Percentiles rank a stretch among this genome's conserved stretches.
Conservation (phyloP, 2,888 invertebrate species). For the Rambutsinella grinnellia region DNA sequence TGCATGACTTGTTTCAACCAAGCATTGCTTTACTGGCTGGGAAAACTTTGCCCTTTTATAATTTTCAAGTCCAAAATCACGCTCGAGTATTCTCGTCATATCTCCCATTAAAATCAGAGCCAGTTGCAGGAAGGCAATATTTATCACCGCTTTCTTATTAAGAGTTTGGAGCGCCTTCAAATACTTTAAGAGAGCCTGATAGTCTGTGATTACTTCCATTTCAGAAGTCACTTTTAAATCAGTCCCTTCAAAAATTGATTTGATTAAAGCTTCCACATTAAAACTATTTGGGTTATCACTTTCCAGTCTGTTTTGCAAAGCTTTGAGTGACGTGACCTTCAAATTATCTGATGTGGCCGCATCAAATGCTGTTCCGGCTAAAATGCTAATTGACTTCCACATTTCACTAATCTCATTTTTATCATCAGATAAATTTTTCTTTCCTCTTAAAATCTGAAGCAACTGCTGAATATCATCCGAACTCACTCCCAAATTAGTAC, state of each 20-base stretch:
- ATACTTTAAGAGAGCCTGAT: constrained; percentile 1
- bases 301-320: constrained; percentile 5
- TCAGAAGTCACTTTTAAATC: constrained; percentile 13
- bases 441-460: constrained; percentile 12
- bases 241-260: constrained; percentile 5
- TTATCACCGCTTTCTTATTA: background rate
- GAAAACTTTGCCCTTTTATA: constrained; percentile 13
- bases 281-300: too few relatives aligned
- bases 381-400: constrained; percentile 3
- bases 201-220: constrained; percentile 17
- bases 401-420: constrained; percentile 8
- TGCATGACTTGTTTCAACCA: constrained; percentile 20
- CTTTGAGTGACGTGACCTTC: background rate
- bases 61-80: background rate
- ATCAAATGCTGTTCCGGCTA: background rate
- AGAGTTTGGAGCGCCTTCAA: background rate
- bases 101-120: constrained; percentile 11
- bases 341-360: background rate
- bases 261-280: constrained; percentile 3
- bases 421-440: background rate
- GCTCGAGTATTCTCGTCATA: constrained; percentile 11
- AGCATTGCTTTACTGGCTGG: constrained; percentile 8
- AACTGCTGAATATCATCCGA: constrained; percentile 13
- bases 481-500: background rate
- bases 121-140: constrained; percentile 32